Evolutionary conservation across 2,113 vertebrate species (phyloP), one percentile per base, ranked within the genome.

Genomic region (Ailuropoda melanoleuca): DNA sequence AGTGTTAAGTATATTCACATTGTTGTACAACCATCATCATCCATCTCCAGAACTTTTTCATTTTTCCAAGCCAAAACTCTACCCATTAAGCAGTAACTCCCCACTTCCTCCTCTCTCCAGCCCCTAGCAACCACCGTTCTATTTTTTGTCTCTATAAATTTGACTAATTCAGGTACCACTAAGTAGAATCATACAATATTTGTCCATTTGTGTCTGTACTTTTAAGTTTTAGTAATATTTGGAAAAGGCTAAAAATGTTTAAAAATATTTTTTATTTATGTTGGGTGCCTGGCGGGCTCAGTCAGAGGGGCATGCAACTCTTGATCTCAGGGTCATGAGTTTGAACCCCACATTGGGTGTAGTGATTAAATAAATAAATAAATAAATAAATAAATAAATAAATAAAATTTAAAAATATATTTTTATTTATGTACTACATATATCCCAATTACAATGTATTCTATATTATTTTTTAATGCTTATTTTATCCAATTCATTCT

Each of bases 211-310:
- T 75, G 31, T 55, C 4, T 4, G 39, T 43, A 72, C 43, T 83
- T 88, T 83, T 74, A 85, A 90, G 26, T 87, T 93, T 68, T 90
- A 60, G 29, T n/a, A 95, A 62, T 56, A 74, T 48, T 72, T 39
- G 58, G 39, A 96, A 88, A 82, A 31, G 70, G 60, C 11, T 68
- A 4, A 80, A 74, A 81, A 74, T 39, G 10, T 31, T 86, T 8
- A 66, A 94, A 68, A 26, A 39, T 34, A 29, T 21, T 89, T 88
- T 88, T 68, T 77, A 78, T 75, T 90, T 68, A 68, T 68, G 34
- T 21, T 68, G 66, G 66, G 66, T 10, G 34, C 34, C 17, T n/a
- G 18, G 34, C 66, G 37, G 66, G 66, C 66, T 37, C 66, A 68
- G 34, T 9, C 66, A 68, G 18, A 68, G 18, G n/a, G 34, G 34